Evolutionary conservation across 2,113 vertebrate genomes (phyloP).

Genomic region (Psammodynastes pulverulentus): DNA sequence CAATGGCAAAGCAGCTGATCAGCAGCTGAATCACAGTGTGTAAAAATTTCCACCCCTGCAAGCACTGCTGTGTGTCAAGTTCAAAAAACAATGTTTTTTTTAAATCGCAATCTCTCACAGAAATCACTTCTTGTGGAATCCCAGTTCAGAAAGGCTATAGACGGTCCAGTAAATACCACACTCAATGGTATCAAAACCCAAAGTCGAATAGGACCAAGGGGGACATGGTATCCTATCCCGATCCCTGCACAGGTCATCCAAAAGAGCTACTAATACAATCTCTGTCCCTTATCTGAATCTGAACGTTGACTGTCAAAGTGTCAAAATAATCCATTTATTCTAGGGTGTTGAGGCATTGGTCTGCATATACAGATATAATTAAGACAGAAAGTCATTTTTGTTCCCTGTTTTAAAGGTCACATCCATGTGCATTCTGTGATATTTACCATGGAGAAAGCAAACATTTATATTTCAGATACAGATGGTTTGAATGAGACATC

Average conservation of each 20-base stretch:
- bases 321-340: not conserved
- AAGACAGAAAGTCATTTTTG: not conserved
- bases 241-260: not conserved
- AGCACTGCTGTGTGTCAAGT: not conserved
- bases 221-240: not conserved
- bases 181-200: not conserved
- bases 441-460: not conserved
- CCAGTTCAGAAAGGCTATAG: not conserved
- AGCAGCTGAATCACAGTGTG: not conserved
- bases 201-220: not conserved
- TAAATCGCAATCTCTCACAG: not conserved
- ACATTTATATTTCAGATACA: not conserved
- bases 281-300: not conserved
- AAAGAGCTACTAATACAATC: not conserved
- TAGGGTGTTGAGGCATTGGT: not conserved
- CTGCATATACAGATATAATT: not conserved
- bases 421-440: not conserved
- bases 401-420: not conserved
- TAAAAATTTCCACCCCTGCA: not conserved
- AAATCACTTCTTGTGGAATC: not conserved
- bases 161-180: not conserved
- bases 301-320: not conserved
- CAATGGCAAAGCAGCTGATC: not conserved
- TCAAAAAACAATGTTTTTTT: not conserved
- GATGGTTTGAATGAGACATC: not conserved